These are phyloP conservation scores for Leptocoma aspasia DNA, from an alignment of 2,113 vertebrate genomes.

Conservation along the genomic window DNA sequence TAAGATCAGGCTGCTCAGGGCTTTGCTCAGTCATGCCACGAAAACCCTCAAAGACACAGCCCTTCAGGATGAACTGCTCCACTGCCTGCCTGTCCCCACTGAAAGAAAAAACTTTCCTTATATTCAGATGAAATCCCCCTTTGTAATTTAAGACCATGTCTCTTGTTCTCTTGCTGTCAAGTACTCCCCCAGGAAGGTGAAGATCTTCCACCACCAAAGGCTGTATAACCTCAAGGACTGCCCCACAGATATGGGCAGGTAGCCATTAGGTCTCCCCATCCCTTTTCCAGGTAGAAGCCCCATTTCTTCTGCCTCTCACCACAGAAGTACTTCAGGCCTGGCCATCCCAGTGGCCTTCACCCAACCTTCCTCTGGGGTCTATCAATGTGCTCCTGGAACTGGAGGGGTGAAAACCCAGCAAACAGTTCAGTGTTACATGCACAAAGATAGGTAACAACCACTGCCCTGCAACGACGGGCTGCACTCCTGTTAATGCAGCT, in stretches of 20 bases:
- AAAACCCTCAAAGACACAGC: neutral
- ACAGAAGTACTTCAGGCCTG: neutral
- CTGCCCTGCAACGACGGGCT: neutral
- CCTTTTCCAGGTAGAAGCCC: neutral
- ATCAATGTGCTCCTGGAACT: neutral
- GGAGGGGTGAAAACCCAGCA: neutral
- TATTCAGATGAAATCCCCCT: neutral
- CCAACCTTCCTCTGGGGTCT: neutral
- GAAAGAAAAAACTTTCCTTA: neutral
- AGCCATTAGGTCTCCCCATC: neutral
- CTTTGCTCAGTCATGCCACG: neutral
- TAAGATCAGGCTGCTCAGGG: neutral
- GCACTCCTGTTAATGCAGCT: neutral
- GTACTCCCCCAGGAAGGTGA: neutral
- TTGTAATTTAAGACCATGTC: neutral
- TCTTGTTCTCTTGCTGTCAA: neutral
- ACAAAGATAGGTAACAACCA: neutral
- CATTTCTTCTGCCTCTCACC: neutral
- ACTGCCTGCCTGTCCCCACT: neutral
- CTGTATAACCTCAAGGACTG: neutral
- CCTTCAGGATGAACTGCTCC: neutral
- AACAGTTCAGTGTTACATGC: neutral
- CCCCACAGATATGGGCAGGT: neutral
- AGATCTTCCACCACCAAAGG: neutral
- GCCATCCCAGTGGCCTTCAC: neutral